Conservation (phyloP, 2,797 vertebrate genomes). For the Bovichtus variegatus region DNA sequence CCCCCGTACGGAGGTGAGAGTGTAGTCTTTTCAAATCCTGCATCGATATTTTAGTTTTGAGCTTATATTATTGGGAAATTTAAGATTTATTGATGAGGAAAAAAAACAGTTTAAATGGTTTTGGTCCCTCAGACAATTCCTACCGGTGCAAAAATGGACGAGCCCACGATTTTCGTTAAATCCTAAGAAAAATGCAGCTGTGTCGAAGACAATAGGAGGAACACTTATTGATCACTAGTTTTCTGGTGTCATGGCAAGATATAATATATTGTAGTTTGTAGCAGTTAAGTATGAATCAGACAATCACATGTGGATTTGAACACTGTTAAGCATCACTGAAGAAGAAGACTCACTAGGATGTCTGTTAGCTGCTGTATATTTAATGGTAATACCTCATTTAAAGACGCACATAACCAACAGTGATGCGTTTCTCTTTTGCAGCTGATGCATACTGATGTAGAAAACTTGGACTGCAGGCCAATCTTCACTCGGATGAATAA, state of each 20-base stretch:
- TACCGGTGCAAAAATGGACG: not conserved
- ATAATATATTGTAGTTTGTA: not conserved
- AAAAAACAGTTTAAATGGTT: too few relatives aligned
- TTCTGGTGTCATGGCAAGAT: not conserved
- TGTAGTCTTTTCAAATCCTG: not conserved
- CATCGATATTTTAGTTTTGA: not conserved
- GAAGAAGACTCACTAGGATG: not conserved
- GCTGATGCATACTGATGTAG: not conserved
- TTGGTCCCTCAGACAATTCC: not conserved
- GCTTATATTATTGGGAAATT: not conserved
- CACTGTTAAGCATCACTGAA: not conserved
- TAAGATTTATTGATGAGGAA: not conserved
- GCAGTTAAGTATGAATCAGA: not conserved
- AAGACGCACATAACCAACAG: not conserved
- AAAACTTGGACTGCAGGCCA: too few relatives aligned
- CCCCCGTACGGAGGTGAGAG: constrained; percentile 94
- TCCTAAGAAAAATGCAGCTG: too few relatives aligned
- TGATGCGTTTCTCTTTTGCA: not conserved
- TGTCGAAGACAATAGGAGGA: not conserved
- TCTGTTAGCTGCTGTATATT: not conserved
- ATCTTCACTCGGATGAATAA: too few relatives aligned
- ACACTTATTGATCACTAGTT: not conserved
- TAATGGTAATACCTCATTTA: not conserved
- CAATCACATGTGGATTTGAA: not conserved
- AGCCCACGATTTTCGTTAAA: not conserved